Conservation (phyloP, 2,797 vertebrate genomes). For the Dendrocincla tyrannina region DNA sequence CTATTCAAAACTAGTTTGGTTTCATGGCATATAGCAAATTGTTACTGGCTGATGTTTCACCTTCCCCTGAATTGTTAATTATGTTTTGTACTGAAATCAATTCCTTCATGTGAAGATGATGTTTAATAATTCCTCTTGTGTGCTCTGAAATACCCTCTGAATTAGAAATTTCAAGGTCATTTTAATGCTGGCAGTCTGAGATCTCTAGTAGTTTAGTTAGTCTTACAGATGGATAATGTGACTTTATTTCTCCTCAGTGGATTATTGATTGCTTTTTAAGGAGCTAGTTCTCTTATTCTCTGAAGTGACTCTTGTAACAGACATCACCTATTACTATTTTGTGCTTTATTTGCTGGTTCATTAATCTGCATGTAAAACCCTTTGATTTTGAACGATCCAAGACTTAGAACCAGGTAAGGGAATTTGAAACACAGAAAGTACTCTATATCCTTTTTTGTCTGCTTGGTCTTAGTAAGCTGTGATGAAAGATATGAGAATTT, state of each 20-base stretch:
- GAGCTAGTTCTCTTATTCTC: neutral
- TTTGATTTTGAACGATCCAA: neutral
- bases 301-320: neutral
- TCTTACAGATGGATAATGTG: neutral
- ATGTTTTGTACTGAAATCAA: neutral
- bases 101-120: neutral
- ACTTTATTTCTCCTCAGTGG: neutral
- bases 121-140: neutral
- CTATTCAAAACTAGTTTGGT: neutral
- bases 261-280: neutral
- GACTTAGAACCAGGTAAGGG: neutral
- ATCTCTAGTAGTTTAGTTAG: neutral
- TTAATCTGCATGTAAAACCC: neutral
- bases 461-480: neutral
- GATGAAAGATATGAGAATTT: neutral
- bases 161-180: constrained; percentile 1
- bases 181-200: neutral
- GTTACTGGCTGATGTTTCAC: neutral
- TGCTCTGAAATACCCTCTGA: neutral
- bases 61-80: neutral
- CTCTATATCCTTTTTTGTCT: neutral
- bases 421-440: neutral
- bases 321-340: neutral
- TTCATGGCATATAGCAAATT: neutral
- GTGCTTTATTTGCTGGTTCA: neutral